A percentile compares a stretch with the other conserved stretches of the same genome.
Conservation (phyloP, 2,113 vertebrate genomes). For the Excalfactoria chinensis region DNA sequence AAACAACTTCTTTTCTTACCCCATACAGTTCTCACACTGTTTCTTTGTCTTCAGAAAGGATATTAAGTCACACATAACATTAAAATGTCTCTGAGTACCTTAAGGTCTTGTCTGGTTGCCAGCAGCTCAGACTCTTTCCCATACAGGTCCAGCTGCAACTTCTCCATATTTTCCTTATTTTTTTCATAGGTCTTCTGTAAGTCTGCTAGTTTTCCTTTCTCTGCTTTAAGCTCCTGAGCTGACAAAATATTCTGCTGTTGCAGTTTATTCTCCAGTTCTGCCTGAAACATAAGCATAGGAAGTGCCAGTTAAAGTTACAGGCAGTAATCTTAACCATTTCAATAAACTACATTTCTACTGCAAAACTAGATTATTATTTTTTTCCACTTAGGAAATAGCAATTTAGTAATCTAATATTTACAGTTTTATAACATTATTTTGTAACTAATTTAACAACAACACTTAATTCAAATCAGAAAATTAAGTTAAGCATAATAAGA, state of each 20-base stretch:
- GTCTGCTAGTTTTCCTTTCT: conserved; percentile 80
- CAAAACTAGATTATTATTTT: background rate
- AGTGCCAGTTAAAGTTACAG: background rate
- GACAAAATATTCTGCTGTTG: conserved; percentile 81
- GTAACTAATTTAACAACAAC: background rate
- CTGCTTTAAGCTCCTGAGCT: conserved; percentile 80
- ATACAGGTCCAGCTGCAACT: conserved; percentile 91
- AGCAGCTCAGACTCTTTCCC: conserved; percentile 95
- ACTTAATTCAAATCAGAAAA: background rate
- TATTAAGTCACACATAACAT: background rate
- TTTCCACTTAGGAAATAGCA: background rate
- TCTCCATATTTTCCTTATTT: conserved; percentile 79
- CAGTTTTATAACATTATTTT: background rate
- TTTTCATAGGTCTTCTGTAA: conserved; percentile 82
- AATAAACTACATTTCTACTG: background rate
- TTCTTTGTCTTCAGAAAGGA: background rate
- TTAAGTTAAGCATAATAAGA: background rate
- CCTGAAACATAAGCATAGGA: conserved; percentile 76
- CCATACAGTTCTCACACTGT: background rate
- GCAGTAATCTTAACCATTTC: background rate
- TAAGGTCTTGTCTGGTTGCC: conserved; percentile 91
- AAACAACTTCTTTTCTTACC: background rate
- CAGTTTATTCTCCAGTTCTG: conserved; percentile 85
- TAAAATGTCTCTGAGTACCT: conserved; percentile 78
- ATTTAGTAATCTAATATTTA: background rate